Conservation (phyloP, 2,888 invertebrate species). For the Molorchus minor region DNA sequence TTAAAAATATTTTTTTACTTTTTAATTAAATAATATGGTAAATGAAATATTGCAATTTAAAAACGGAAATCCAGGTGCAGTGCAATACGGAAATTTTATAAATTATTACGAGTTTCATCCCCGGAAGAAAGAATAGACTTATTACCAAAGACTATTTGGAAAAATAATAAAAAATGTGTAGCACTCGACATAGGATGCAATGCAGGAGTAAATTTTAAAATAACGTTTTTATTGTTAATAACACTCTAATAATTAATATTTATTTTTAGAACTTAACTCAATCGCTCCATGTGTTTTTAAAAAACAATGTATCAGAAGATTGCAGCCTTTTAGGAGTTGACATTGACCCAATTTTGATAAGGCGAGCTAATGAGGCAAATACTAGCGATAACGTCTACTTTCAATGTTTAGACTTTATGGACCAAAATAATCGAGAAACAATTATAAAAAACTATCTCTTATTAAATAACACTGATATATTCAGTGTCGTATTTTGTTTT, state of each 20-base stretch:
- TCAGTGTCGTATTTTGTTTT: slow-evolving; percentile 80
- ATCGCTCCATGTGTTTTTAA: slow-evolving; percentile 66
- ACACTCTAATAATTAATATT: slow-evolving; percentile 18
- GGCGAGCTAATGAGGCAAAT: slow-evolving; percentile 71
- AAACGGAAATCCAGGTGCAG: slow-evolving; percentile 78
- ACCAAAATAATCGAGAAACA: slow-evolving; percentile 51
- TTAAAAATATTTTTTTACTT: too few relatives aligned
- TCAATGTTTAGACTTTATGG: slow-evolving; percentile 70
- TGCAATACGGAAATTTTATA: slow-evolving; percentile 83
- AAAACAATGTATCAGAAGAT: slow-evolving; percentile 59
- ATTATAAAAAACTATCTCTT: slow-evolving; percentile 65
- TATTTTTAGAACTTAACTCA: slow-evolving; percentile 72
- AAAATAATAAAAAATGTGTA: slow-evolving; percentile 38
- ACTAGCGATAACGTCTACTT: slow-evolving; percentile 65
- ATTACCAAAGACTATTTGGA: slow-evolving; percentile 67
- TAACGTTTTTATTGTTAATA: slow-evolving; percentile 1
- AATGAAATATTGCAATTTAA: slow-evolving; percentile 56
- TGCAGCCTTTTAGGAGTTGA: slow-evolving; percentile 74
- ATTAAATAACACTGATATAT: slow-evolving; percentile 61
- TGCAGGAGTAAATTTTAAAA: slow-evolving; percentile 70
- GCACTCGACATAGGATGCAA: slow-evolving; percentile 77
- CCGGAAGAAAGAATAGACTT: slow-evolving; percentile 73
- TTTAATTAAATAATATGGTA: not conserved
- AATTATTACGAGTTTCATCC: slow-evolving; percentile 88
- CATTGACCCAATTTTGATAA: slow-evolving; percentile 75